A percentile compares a stretch with the other conserved stretches of the same genome.
Conservation (phyloP, 2,113 vertebrate species). For the Melospiza georgiana region DNA sequence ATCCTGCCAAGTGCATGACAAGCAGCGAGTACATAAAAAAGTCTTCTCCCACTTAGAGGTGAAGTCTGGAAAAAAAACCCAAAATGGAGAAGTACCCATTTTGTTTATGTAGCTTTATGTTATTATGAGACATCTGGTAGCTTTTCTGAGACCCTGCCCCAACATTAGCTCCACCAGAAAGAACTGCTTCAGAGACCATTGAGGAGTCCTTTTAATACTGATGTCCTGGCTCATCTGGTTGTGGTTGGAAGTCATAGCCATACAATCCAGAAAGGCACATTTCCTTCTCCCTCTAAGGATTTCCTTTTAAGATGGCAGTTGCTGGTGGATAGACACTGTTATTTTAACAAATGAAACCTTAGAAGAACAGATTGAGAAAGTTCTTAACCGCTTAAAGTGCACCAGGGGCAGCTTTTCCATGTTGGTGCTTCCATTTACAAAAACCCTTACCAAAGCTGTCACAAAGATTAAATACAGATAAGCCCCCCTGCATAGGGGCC, state of each 20-base stretch:
- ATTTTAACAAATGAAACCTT: not conserved
- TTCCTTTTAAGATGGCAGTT: not conserved
- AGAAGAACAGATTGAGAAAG: not conserved
- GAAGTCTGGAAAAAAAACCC: not conserved
- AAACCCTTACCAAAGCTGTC: not conserved
- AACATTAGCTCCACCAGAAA: not conserved
- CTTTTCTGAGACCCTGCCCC: not conserved
- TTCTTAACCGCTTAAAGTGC: not conserved
- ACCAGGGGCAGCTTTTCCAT: not conserved
- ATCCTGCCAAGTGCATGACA: not conserved
- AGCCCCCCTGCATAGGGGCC: fast-evolving
- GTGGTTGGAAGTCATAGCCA: not conserved
- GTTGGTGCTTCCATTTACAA: not conserved
- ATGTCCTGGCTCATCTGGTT: not conserved
- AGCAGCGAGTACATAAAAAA: not conserved
- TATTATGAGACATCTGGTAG: not conserved
- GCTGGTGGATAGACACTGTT: not conserved
- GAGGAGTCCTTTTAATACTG: not conserved
- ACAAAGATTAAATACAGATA: not conserved
- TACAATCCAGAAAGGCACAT: not conserved
- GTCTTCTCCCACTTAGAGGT: not conserved
- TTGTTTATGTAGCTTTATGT: not conserved
- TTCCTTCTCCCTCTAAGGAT: not conserved
- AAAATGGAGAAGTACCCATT: fast-evolving
- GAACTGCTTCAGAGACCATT: not conserved